These are phyloP conservation scores for Biston stratarius DNA, from an alignment of 2,888 invertebrate genomes.

Conservation along the genomic window DNA sequence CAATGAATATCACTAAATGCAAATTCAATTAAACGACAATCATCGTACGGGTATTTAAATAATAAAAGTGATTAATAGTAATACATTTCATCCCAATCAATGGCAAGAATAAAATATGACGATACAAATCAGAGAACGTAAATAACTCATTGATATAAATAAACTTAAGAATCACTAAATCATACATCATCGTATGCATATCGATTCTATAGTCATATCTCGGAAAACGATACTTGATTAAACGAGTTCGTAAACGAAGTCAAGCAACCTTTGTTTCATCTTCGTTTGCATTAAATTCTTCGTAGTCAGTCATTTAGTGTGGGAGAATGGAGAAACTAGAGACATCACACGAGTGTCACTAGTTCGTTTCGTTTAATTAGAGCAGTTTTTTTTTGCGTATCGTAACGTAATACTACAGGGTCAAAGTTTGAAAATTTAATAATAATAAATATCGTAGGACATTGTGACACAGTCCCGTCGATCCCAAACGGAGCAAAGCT, in stretches of 20 bases:
- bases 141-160: conserved; percentile 1
- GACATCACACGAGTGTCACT: not conserved
- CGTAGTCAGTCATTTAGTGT: not conserved
- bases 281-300: not conserved
- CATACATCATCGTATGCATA: not conserved
- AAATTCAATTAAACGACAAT: not conserved
- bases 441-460: no score
- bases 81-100: conserved; percentile 4
- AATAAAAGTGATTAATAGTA: not conserved
- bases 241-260: not conserved
- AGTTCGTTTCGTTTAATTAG: not conserved
- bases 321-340: not conserved
- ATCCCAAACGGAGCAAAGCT: no score
- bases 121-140: not conserved
- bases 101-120: not conserved
- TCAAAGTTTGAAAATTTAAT: no score
- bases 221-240: not conserved
- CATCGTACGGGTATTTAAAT: not conserved
- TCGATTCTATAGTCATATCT: not conserved
- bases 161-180: conserved; percentile 4
- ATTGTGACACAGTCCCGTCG: no score
- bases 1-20: not conserved
- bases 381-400: no score
- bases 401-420: no score
- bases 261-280: not conserved